Base-by-base conservation (phyloP, 2,888 invertebrate genomes). In the Coenonympha glycerion region DNA sequence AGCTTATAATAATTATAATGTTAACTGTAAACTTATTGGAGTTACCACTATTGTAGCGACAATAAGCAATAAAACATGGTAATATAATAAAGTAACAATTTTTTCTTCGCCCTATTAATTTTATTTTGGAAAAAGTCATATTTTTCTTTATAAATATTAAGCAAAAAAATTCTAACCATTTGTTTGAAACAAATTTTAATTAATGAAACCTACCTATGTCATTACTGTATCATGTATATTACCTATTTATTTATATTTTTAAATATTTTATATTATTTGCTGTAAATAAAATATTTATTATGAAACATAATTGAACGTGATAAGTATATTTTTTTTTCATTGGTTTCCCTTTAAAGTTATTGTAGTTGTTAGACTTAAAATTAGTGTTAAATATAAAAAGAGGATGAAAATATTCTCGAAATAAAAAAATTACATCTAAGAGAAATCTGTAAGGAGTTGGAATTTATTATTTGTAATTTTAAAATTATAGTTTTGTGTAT, bases 41-140 rank as follows among this genome's bases (percentile, higher is more conserved):
- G 36, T 47, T 30, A 45, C 37, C 45, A 16, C 36, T 52, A 49
- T 44, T 44, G 34, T 54, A 51, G 51, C 15, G 40, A 47, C 40
- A 47, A 44, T 51, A 47, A 51, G 44, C 21, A 15, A 26, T 26
- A 33, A 30, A 47, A 33, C 9, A 31, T 31, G 15, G 3, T 31
- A 15, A 15, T 6, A 15, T 31, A 15, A 15, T 6, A 15, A 11
- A 30, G 30, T 9, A 13, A 30, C 28, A n/a, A 28, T 28, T n/a
- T 13, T 30, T 30, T 4, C 15, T 5, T 13, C 15, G 31, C n/a
- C n/a, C n/a, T 31, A 3, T 15, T 15, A n/a, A n/a, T 31, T 6
- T 15, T 16, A 3, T 15, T 5, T 6, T n/a, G 2, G n/a, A n/a
- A 26, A n/a, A 9, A 26, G 3, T 8, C 2, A 9, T 26, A 9